Conservation (phyloP, 2,113 vertebrate species). For the Triplophysa tibetana region DNA sequence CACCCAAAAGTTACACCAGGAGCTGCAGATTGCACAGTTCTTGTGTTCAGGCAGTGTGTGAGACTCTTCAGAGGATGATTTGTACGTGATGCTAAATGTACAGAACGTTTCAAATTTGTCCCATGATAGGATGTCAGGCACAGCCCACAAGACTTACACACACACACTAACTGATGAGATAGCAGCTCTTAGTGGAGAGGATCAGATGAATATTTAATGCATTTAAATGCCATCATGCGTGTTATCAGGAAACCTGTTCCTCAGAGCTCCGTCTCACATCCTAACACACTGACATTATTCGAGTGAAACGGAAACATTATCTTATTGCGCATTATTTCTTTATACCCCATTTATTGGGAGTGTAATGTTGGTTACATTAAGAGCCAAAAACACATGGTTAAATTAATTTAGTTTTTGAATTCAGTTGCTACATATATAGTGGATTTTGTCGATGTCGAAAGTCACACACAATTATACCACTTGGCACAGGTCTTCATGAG, state of each 20-base stretch:
- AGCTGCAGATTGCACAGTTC: no score
- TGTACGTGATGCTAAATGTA: no score
- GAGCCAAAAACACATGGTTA: no score
- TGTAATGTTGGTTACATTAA: no score
- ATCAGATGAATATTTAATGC: conserved; percentile 58
- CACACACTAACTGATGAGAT: conserved; percentile 8
- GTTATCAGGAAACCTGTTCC: conserved; percentile 22
- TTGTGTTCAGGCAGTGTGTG: no score
- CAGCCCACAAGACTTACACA: neutral
- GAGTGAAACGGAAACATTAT: neutral
- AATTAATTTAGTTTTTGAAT: neutral
- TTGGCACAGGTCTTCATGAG: conserved; percentile 86
- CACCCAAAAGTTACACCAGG: no score
- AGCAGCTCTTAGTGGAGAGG: conserved; percentile 47
- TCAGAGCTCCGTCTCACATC: neutral
- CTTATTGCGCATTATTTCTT: neutral
- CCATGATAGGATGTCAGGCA: neutral
- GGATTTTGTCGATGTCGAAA: neutral
- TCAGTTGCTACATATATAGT: neutral
- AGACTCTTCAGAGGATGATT: no score
- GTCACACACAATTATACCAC: neutral
- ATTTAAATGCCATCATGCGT: conserved; percentile 56
- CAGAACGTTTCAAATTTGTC: no score
- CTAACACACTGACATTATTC: neutral
- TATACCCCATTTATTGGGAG: neutral